Percentiles rank a stretch among this genome's conserved stretches.
Conservation (phyloP, 2,888 invertebrate genomes). For the Stenichneumon culpator region DNA sequence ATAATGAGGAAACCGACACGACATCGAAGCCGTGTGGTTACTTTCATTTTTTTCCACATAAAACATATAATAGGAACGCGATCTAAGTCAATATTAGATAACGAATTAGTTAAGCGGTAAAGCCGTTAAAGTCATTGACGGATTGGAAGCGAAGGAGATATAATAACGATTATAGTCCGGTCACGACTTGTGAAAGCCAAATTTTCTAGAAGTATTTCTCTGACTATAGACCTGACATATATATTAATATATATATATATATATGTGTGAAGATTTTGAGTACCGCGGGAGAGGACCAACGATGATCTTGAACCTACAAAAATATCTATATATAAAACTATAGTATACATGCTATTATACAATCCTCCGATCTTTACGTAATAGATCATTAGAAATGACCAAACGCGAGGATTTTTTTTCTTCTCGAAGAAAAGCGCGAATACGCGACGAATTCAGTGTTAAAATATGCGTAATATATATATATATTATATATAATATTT, state of each 20-base stretch:
- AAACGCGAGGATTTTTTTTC: conserved; percentile 40
- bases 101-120: conserved; percentile 58
- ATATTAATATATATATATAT: conserved; percentile 9
- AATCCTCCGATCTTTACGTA: conserved; percentile 48
- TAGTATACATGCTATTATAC: conserved; percentile 10
- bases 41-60: conserved; percentile 18
- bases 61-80: conserved; percentile 47
- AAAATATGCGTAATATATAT: conserved; percentile 31
- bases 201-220: conserved; percentile 57
- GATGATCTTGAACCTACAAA: conserved; percentile 44
- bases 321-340: conserved; percentile 7
- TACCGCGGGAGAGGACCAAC: conserved; percentile 56
- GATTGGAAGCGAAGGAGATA: background rate
- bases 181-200: conserved; percentile 57
- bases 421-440: conserved; percentile 3
- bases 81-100: conserved; percentile 71
- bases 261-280: conserved; percentile 33
- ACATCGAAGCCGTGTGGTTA: conserved; percentile 29
- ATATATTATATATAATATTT: conserved; percentile 8
- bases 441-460: conserved; percentile 42
- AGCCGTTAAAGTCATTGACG: conserved; percentile 40
- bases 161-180: conserved; percentile 22
- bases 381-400: conserved; percentile 41
- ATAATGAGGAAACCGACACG: conserved; percentile 43
- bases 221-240: conserved; percentile 41